Percentiles rank a stretch among this genome's conserved stretches.
Conservation (phyloP, 2,888 invertebrate species). For the Dusona sp. region DNA sequence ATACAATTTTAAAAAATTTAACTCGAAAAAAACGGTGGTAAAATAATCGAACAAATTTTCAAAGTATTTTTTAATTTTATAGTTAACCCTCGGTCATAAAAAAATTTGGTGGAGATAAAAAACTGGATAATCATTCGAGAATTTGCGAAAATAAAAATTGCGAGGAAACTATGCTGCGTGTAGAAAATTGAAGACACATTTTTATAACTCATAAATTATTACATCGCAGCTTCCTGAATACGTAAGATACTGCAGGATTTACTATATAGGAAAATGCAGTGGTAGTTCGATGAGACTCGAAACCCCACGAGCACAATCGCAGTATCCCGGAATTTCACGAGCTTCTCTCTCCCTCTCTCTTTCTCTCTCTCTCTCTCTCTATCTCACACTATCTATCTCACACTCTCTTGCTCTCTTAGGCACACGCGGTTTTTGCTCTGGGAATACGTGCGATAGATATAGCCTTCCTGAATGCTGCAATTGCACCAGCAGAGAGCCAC, state of each 20-base stretch:
- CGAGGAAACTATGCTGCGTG: neutral
- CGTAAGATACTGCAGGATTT: conserved; percentile 52
- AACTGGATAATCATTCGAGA: neutral
- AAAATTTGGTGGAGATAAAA: neutral
- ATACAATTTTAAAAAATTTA: neutral
- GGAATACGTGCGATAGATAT: conserved; percentile 59
- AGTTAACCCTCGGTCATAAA: neutral
- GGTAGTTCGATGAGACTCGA: conserved; percentile 47
- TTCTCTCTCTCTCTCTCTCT: conserved; percentile 45
- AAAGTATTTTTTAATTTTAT: neutral
- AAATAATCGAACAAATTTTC: too few relatives aligned
- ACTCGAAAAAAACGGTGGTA: too few relatives aligned
- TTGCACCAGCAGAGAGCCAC: conserved; percentile 71
- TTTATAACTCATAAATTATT: conserved; percentile 27
- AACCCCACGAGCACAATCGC: conserved; percentile 58
- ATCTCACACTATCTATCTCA: conserved; percentile 39
- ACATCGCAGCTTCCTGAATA: conserved; percentile 31
- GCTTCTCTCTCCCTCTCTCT: conserved; percentile 51
- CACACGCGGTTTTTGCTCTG: conserved; percentile 30
- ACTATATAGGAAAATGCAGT: conserved; percentile 59
- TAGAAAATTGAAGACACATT: conserved; percentile 2
- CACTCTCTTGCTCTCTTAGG: conserved; percentile 16
- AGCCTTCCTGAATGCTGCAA: conserved; percentile 62
- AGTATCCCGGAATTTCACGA: conserved; percentile 64
- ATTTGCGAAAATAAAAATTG: too few relatives aligned